Conservation (phyloP, 2,113 vertebrate genomes). For the Brienomyrus longianalis region DNA sequence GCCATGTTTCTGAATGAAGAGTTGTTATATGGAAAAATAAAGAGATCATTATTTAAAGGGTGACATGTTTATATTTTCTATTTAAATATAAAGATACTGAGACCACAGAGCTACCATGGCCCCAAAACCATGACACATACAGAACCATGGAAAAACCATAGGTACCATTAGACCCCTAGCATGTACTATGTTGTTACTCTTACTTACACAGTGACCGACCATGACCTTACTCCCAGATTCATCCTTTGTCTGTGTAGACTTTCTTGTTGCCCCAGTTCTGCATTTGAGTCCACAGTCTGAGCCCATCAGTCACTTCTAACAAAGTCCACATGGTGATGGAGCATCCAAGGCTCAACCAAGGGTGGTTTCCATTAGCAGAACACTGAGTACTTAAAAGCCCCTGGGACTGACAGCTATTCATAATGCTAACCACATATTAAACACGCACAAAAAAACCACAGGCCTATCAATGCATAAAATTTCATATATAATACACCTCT, state of each 20-base stretch:
- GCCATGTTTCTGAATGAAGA: too few species aligned
- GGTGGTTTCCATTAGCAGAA: not conserved
- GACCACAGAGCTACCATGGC: too few species aligned
- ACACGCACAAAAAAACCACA: not conserved
- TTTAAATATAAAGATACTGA: too few species aligned
- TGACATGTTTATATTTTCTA: too few species aligned
- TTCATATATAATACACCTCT: not conserved
- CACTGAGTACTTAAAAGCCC: not conserved
- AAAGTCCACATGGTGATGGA: not conserved
- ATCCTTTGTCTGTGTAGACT: not conserved
- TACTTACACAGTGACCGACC: not conserved
- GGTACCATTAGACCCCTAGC: too few species aligned
- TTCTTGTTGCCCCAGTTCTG: not conserved
- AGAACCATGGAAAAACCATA: too few species aligned
- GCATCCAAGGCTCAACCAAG: not conserved
- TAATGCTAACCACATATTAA: not conserved
- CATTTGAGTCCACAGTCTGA: not conserved
- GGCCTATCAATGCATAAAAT: not conserved
- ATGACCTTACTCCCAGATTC: not conserved
- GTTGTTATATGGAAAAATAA: too few species aligned
- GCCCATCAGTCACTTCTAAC: not conserved
- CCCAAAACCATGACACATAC: too few species aligned
- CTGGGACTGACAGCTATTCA: not conserved
- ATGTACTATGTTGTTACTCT: not conserved
- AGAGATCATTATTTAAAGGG: too few species aligned